Evolutionary conservation across 2,888 invertebrate species (phyloP).

Genomic region (Caenorhabditis becei): DNA sequence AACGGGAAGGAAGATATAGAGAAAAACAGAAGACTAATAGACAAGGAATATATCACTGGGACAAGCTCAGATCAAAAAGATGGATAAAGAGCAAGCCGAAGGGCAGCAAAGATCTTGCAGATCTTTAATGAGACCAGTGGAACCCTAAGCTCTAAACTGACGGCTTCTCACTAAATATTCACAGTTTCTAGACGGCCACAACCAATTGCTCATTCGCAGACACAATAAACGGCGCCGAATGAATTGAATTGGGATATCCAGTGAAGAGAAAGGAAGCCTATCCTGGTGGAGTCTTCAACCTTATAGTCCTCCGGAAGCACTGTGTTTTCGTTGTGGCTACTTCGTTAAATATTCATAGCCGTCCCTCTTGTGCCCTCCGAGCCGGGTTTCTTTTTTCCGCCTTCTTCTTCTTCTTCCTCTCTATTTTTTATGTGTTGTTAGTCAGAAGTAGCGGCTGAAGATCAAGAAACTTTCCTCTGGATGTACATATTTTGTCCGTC

Average conservation of each 20-base stretch:
- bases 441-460: slow-evolving; percentile 54
- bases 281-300: not conserved
- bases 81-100: not conserved
- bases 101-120: not conserved
- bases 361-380: slow-evolving; percentile 29
- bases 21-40: slow-evolving; percentile 11
- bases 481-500: slow-evolving; percentile 46
- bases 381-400: slow-evolving; percentile 46
- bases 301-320: slow-evolving; percentile 39
- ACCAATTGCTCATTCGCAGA: slow-evolving; percentile 16
- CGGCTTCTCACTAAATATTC: not conserved
- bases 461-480: slow-evolving; percentile 53
- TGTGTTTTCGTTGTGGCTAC: slow-evolving; percentile 53
- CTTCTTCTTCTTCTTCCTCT: slow-evolving; percentile 27
- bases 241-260: slow-evolving; percentile 22
- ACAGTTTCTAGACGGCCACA: not conserved
- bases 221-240: not conserved
- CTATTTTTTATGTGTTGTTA: slow-evolving; percentile 57
- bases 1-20: not conserved
- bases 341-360: slow-evolving; percentile 63
- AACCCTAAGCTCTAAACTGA: not conserved
- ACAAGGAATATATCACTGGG: slow-evolving; percentile 10
- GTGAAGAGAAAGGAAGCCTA: not conserved
- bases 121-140: not conserved
- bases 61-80: not conserved